Base-by-base conservation (phyloP, 2,113 vertebrate genomes). In the Eulemur rufifrons region DNA sequence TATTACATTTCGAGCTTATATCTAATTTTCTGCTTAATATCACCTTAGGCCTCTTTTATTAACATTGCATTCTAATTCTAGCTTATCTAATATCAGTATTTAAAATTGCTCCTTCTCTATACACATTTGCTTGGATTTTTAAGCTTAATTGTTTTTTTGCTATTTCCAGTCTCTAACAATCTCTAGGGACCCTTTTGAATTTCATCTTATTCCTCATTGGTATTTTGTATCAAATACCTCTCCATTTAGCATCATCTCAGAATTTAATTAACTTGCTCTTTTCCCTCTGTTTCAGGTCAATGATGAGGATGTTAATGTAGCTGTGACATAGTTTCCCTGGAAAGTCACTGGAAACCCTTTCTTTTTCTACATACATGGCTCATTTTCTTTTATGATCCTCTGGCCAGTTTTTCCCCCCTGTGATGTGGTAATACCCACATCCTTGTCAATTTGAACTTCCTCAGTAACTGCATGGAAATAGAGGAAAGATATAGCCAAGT, bases 81-180 rank as follows among this genome's bases (percentile, higher is more conserved):
- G 37, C 18, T 94, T 64, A 92, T 78, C 81, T 95, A 90, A 82
- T 76, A 85, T 27, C 54, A 73, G 5, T 37, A 47, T 82, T 97
- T 94, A 82, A 96, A 94, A 92, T 83, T 56, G 93, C 66, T 96
- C 91, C 47, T 73, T 93, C 80, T 95, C 69, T 42, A 95, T 90
- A 91, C 74, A 94, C 32, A 93, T 68, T 64, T 54, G 73, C 64
- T 93, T 77, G 47, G 9, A 90, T 89, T 77, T 92, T 91, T 85
- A 86, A 82, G 15, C 12, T 83, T 12, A 23, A 82, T 80, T 85
- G 69, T 87, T 34, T 86, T 86, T 81, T 50, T 17, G 20, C 82
- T 92, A 89, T 89, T 82, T 92, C 83, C 66, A 27, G 18, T 39
- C 61, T 85, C 76, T 78, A 91, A 80, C 12, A 69, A 59, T 94